Conservation (phyloP, 2,888 invertebrate species). For the Thymelicus acteon region DNA sequence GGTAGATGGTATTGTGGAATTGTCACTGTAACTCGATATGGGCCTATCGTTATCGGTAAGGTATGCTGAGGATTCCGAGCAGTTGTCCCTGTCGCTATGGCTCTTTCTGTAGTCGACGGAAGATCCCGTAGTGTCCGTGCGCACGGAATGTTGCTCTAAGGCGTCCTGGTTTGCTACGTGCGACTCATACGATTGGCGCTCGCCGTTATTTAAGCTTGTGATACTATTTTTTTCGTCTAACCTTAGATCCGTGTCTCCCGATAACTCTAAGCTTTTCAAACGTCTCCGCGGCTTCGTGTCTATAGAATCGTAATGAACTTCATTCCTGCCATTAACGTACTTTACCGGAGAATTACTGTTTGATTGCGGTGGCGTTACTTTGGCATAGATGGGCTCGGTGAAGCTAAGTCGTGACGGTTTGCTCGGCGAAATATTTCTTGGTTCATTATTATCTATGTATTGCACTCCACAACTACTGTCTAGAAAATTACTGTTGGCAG, state of each 20-base stretch:
- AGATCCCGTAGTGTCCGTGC: slow-evolving; percentile 74
- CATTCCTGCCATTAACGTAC: slow-evolving; percentile 62
- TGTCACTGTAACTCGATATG: slow-evolving; percentile 81
- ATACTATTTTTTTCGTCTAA: slow-evolving; percentile 66
- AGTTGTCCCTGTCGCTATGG: slow-evolving; percentile 80
- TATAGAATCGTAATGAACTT: slow-evolving; percentile 80
- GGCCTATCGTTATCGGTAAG: slow-evolving; percentile 80
- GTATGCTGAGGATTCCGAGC: slow-evolving; percentile 80
- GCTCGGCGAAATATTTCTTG: slow-evolving; percentile 51
- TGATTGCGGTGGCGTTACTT: slow-evolving; percentile 73
- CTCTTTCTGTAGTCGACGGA: slow-evolving; percentile 77
- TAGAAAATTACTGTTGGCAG: slow-evolving; percentile 72
- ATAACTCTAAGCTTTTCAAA: slow-evolving; percentile 73
- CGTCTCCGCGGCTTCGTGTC: slow-evolving; percentile 78
- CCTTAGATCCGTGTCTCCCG: slow-evolving; percentile 63
- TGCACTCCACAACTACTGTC: slow-evolving; percentile 73
- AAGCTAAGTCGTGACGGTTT: slow-evolving; percentile 72
- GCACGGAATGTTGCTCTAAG: slow-evolving; percentile 76
- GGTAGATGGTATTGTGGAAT: slow-evolving; percentile 80
- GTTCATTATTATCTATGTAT: slow-evolving; percentile 62
- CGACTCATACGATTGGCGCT: slow-evolving; percentile 69
- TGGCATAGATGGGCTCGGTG: slow-evolving; percentile 79
- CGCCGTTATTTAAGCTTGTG: slow-evolving; percentile 71
- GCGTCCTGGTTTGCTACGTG: slow-evolving; percentile 71
- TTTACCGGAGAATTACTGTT: slow-evolving; percentile 72